Percentiles rank a stretch among this genome's conserved stretches.
phyloP scores from a whole-genome alignment of 2,113 vertebrate genomes.

The Pygoscelis antarcticus region DNA sequence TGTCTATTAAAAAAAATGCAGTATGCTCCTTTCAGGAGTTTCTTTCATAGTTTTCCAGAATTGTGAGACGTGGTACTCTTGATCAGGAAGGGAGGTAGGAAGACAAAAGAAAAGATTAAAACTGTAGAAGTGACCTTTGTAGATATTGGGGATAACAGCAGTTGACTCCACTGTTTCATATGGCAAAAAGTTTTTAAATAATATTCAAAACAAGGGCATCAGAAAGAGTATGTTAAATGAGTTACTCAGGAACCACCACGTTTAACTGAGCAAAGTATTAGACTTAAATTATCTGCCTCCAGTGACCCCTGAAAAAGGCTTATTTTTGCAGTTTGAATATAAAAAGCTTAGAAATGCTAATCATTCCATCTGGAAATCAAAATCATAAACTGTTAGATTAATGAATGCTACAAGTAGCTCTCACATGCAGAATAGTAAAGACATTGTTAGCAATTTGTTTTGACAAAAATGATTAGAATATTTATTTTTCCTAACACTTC shows the following conservation, averaged over 20 bases:
- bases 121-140: neutral
- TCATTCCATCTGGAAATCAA: conserved; percentile 71
- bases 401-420: conserved; percentile 58
- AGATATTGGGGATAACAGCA: neutral
- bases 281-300: conserved; percentile 50
- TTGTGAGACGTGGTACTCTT: neutral
- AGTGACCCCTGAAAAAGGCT: conserved; percentile 67
- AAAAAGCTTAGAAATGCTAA: conserved; percentile 69
- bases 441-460: conserved; percentile 65
- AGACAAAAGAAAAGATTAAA: neutral
- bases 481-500: conserved; percentile 65
- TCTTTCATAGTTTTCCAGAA: neutral
- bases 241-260: neutral
- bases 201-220: neutral
- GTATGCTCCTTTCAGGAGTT: neutral
- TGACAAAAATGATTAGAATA: conserved; percentile 70
- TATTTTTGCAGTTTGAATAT: conserved; percentile 56
- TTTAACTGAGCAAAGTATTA: conserved; percentile 44
- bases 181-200: neutral
- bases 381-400: conserved; percentile 71
- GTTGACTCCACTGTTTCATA: neutral
- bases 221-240: conserved; percentile 8
- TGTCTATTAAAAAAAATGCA: neutral
- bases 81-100: neutral
- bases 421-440: conserved; percentile 57